phyloP scores from a whole-genome alignment of 2,797 vertebrate genomes.

The Spinibarbus caldwelli region DNA sequence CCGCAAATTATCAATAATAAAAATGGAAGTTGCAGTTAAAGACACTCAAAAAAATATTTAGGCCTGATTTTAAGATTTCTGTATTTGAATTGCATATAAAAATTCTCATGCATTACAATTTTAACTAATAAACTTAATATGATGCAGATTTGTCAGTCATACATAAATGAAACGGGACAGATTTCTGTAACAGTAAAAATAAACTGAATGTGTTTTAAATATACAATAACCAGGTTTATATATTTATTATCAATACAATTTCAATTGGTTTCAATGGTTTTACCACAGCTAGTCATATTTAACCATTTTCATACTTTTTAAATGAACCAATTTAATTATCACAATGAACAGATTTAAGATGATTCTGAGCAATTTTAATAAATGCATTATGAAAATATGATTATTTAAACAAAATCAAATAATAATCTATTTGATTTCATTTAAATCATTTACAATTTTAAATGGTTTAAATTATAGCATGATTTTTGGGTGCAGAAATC shows the following conservation, averaged over 20 bases:
- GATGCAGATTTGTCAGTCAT: neutral
- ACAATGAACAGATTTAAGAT: no score
- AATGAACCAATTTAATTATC: no score
- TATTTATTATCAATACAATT: no score
- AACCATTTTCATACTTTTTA: neutral
- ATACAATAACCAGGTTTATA: neutral
- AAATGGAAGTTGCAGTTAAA: neutral
- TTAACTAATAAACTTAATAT: neutral
- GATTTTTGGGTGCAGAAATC: neutral
- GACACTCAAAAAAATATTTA: neutral
- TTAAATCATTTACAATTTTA: neutral
- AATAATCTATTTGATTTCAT: neutral
- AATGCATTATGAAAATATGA: neutral
- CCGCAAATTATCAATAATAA: neutral
- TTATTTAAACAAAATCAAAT: neutral
- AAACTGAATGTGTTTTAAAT: neutral
- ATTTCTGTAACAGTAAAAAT: neutral
- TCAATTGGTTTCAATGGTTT: no score
- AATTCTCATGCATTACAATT: neutral
- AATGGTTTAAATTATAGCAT: neutral
- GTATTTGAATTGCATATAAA: neutral
- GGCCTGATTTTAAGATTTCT: no score
- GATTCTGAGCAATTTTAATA: no score
- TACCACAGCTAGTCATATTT: neutral
- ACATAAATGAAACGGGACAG: neutral